These are phyloP conservation scores for Clarias platycephalus DNA, from an alignment of 2,797 vertebrate species.

Conservation along the genomic window DNA sequence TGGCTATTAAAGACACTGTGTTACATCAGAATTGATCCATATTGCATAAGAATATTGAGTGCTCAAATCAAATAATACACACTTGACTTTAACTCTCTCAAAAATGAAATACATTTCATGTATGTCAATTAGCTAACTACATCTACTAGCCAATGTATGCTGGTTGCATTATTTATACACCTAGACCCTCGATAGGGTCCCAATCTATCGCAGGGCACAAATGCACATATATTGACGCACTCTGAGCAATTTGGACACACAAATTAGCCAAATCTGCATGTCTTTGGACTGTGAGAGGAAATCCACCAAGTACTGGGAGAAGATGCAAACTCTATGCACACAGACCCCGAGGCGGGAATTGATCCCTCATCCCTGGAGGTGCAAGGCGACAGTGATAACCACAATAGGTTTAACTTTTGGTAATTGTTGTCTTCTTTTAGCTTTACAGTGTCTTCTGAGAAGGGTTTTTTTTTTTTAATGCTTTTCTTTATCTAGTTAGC, in stretches of 20 bases:
- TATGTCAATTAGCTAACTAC: not conserved
- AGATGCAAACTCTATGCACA: too few relatives aligned
- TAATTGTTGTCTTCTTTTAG: not conserved
- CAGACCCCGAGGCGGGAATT: too few relatives aligned
- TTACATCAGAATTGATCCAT: not conserved
- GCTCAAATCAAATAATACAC: not conserved
- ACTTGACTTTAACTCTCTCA: not conserved
- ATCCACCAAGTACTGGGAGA: too few relatives aligned
- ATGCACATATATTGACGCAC: too few relatives aligned
- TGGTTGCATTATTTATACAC: not conserved
- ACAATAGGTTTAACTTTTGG: not conserved
- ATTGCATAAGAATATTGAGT: not conserved
- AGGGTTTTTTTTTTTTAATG: not conserved
- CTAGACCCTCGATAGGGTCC: not conserved
- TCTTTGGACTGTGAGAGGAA: too few relatives aligned
- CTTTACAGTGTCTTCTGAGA: not conserved
- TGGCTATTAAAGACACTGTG: not conserved
- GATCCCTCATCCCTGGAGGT: too few relatives aligned
- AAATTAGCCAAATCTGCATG: too few relatives aligned
- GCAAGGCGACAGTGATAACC: too few relatives aligned
- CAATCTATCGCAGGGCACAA: too few relatives aligned
- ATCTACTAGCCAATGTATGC: too few relatives aligned
- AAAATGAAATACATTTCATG: not conserved
- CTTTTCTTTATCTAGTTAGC: not conserved
- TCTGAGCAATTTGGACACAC: too few relatives aligned